Percentiles rank a stretch among this genome's conserved stretches.
These are phyloP conservation scores for Erynnis tages DNA, from an alignment of 2,888 invertebrate genomes.

Conservation along the genomic window DNA sequence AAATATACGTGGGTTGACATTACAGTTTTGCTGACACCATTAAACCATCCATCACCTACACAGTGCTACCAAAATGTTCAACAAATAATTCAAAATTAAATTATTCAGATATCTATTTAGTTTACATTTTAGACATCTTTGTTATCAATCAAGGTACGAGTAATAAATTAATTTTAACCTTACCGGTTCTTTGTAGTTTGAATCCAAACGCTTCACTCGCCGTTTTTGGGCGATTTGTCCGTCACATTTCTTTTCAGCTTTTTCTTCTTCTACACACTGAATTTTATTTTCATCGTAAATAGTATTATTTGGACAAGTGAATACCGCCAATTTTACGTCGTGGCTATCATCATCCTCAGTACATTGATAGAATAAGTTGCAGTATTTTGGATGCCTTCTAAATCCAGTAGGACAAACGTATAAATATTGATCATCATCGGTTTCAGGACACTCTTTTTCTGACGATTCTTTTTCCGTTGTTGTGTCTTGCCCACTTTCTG, in stretches of 20 bases:
- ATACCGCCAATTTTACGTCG: constrained; percentile 87
- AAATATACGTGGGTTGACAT: too few relatives aligned
- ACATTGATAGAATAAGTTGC: constrained; percentile 92
- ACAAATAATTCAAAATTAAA: too few relatives aligned
- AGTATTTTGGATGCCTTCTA: constrained; percentile 90
- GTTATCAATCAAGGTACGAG: too few relatives aligned
- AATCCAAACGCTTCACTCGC: constrained; percentile 78
- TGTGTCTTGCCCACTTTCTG: constrained; percentile 35
- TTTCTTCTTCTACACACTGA: constrained; percentile 85
- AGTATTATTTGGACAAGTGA: constrained; percentile 89
- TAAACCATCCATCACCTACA: too few relatives aligned
- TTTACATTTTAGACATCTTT: too few relatives aligned
- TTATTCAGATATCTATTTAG: too few relatives aligned
- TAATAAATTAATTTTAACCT: constrained; percentile 41
- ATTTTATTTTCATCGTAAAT: constrained; percentile 87
- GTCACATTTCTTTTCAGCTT: constrained; percentile 79
- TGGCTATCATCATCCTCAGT: constrained; percentile 83
- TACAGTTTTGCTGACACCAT: too few relatives aligned
- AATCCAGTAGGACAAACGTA: constrained; percentile 92
- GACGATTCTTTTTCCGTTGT: constrained; percentile 44
- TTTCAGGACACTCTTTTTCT: constrained; percentile 73
- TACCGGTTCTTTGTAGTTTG: constrained; percentile 81
- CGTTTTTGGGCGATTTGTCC: constrained; percentile 79
- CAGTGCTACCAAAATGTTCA: too few relatives aligned
- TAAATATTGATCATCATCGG: constrained; percentile 86